Evolutionary conservation across 2,888 invertebrate genomes (phyloP).

Genomic region (Sympetrum striolatum): DNA sequence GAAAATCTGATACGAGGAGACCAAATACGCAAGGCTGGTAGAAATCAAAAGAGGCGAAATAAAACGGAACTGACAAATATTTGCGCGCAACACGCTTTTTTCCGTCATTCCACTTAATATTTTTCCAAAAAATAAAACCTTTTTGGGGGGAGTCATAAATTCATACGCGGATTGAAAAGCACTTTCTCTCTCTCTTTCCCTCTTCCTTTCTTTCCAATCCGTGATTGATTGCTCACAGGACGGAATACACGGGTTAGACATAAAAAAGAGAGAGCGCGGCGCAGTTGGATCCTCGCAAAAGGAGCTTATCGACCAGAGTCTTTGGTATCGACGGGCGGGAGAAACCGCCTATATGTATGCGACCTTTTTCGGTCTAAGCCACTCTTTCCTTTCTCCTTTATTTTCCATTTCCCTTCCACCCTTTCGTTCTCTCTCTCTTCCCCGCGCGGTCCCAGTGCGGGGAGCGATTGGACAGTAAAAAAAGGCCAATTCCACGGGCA

Average conservation of each 20-base stretch:
- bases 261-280: not conserved
- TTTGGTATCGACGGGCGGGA: conserved; percentile 16
- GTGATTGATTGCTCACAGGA: not conserved
- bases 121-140: not conserved
- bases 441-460: not conserved
- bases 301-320: conserved; percentile 9
- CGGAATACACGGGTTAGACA: not conserved
- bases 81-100: not conserved
- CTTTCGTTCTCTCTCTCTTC: not conserved
- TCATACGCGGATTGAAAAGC: not conserved
- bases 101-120: not conserved
- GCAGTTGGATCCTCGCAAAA: not conserved
- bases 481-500: not conserved
- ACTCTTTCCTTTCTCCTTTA: not conserved
- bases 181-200: not conserved
- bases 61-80: not conserved
- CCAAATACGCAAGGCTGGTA: not conserved
- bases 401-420: not conserved
- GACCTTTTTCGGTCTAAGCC: conserved; percentile 25
- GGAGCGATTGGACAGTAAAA: not conserved
- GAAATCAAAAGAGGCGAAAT: not conserved
- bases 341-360: conserved; percentile 21
- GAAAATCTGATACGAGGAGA: too few species aligned
- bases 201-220: not conserved
- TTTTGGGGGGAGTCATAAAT: not conserved